These are phyloP conservation scores for Pollenia amentaria DNA, from an alignment of 2,888 invertebrate species.

Conservation along the genomic window DNA sequence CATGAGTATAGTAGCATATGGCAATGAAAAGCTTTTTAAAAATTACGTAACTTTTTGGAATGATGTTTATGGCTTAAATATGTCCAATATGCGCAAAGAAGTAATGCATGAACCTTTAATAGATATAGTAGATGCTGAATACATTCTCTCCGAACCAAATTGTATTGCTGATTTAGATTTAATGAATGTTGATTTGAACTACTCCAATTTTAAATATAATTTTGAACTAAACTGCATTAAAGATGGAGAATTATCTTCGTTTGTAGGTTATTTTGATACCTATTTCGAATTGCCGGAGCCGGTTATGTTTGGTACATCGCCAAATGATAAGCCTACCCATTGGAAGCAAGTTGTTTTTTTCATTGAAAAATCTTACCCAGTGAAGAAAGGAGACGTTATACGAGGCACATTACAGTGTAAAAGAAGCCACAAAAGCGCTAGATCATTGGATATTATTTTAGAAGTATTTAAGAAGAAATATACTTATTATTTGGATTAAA, in stretches of 20 bases:
- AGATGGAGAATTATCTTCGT: conserved; percentile 90
- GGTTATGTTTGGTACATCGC: conserved; percentile 89
- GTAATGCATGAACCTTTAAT: conserved; percentile 92
- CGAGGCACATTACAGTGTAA: conserved; percentile 90
- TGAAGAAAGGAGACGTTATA: conserved; percentile 88
- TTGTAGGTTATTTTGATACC: conserved; percentile 96
- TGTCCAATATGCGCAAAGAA: conserved; percentile 95
- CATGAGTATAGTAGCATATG: conserved; percentile 92
- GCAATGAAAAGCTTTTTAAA: conserved; percentile 90
- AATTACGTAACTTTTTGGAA: conserved; percentile 94
- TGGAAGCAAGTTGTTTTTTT: conserved; percentile 94
- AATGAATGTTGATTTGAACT: conserved; percentile 89
- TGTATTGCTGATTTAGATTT: conserved; percentile 91
- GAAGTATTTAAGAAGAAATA: conserved; percentile 87
- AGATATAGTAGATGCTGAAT: conserved; percentile 86
- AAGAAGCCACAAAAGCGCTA: conserved; percentile 89
- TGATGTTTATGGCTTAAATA: conserved; percentile 96
- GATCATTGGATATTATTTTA: conserved; percentile 90
- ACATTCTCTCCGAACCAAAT: conserved; percentile 88
- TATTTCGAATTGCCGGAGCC: conserved; percentile 89
- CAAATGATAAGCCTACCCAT: conserved; percentile 88
- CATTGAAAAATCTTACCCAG: conserved; percentile 89
- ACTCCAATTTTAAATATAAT: conserved; percentile 89
- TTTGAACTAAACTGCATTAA: conserved; percentile 88
- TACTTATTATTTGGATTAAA: conserved; percentile 88